phyloP scores from a whole-genome alignment of 2,797 vertebrate genomes.

The Echiichthys vipera region DNA sequence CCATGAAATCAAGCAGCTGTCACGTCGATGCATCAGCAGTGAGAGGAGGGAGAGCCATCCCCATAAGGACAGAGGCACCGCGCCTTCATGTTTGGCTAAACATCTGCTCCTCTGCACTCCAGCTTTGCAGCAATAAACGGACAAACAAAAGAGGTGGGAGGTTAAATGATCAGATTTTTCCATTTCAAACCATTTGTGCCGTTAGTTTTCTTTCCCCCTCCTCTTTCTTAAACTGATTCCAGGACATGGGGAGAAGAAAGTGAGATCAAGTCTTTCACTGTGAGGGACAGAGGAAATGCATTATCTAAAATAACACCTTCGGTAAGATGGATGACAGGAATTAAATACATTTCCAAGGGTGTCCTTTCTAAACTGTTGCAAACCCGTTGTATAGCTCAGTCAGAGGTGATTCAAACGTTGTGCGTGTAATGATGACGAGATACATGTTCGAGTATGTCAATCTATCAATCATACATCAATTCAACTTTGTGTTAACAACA shows the following conservation, averaged over 20 bases:
- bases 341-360: conserved; percentile 54
- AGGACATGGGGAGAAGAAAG: conserved; percentile 57
- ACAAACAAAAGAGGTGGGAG: conserved; percentile 93
- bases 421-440: conserved; percentile 3
- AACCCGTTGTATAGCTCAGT: conserved; percentile 36
- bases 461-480: conserved; percentile 35
- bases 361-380: conserved; percentile 51
- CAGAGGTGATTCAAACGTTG: conserved; percentile 28
- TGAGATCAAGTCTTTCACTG: conserved; percentile 61
- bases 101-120: conserved; percentile 97
- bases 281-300: conserved; percentile 27
- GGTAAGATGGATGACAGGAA: conserved; percentile 57
- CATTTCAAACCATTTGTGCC: conserved; percentile 83
- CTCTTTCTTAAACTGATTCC: conserved; percentile 59
- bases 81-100: conserved; percentile 95
- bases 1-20: conserved; percentile 99
- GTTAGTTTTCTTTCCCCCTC: conserved; percentile 62
- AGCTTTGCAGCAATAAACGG: conserved; percentile 91
- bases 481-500: conserved; percentile 38
- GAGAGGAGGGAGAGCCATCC: conserved; percentile 91
- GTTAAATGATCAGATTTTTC: conserved; percentile 86
- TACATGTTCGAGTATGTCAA: conserved; percentile 22
- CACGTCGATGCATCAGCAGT: conserved; percentile 96
- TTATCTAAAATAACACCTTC: conserved; percentile 51
- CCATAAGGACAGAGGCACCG: conserved; percentile 94